These are phyloP conservation scores for Phaedon cochleariae DNA, from an alignment of 2,888 invertebrate genomes.

Conservation along the genomic window DNA sequence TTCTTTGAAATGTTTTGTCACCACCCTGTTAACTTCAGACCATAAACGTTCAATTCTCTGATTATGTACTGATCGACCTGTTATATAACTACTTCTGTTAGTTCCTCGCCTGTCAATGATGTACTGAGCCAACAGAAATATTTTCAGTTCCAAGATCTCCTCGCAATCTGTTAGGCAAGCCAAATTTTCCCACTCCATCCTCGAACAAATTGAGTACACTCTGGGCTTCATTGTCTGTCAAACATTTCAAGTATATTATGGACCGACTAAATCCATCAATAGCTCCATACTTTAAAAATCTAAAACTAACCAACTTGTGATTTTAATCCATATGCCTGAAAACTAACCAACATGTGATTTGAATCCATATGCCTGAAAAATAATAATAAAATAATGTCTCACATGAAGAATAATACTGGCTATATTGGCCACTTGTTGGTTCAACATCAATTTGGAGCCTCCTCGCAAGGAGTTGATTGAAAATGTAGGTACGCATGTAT, in stretches of 20 bases:
- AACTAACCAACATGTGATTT: too few relatives aligned
- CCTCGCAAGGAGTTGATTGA: too few relatives aligned
- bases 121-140: slow-evolving; percentile 27
- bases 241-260: slow-evolving; percentile 31
- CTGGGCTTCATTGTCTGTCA: slow-evolving; percentile 27
- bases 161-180: slow-evolving; percentile 31
- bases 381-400: too few relatives aligned
- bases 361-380: too few relatives aligned
- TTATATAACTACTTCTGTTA: slow-evolving; percentile 32
- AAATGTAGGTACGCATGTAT: too few relatives aligned
- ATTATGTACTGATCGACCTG: slow-evolving; percentile 33
- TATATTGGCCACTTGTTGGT: too few relatives aligned
- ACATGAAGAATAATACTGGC: too few relatives aligned
- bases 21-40: slow-evolving; percentile 32
- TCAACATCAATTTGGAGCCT: too few relatives aligned
- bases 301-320: slow-evolving; percentile 29
- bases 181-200: slow-evolving; percentile 26
- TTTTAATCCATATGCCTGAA: slow-evolving; percentile 37
- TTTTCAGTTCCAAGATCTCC: slow-evolving; percentile 33
- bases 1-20: slow-evolving; percentile 25
- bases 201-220: slow-evolving; percentile 28
- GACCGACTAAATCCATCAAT: slow-evolving; percentile 32
- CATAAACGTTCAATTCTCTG: too few relatives aligned
- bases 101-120: slow-evolving; percentile 25
- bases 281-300: too few relatives aligned